Percentiles rank a stretch among this genome's conserved stretches.
Conservation (phyloP, 2,797 vertebrate genomes). For the Xenops minutus region DNA sequence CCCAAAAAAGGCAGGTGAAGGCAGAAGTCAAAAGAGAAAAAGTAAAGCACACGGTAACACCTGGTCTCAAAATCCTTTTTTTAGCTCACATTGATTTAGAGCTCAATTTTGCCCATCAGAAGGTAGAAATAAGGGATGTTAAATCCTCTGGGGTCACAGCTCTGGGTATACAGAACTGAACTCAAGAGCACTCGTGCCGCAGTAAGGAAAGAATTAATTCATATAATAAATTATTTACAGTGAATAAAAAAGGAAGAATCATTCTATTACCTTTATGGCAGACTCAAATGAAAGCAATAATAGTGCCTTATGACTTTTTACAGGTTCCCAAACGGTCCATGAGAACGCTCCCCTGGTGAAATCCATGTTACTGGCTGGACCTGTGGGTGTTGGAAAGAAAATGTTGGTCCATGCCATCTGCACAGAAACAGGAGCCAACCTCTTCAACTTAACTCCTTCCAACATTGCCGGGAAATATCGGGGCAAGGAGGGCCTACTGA, state of each 20-base stretch:
- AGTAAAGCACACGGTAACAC: neutral
- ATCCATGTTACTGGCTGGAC: slow-evolving; percentile 81
- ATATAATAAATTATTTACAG: neutral
- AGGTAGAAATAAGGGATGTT: neutral
- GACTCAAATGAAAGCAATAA: slow-evolving; percentile 37
- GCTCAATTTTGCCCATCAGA: neutral
- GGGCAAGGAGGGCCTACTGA: slow-evolving; percentile 72
- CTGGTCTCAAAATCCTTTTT: neutral
- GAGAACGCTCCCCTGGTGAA: slow-evolving; percentile 82
- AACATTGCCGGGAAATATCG: slow-evolving; percentile 81
- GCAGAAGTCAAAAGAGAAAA: neutral
- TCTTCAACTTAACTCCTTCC: slow-evolving; percentile 81
- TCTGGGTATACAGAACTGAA: neutral
- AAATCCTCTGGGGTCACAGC: neutral
- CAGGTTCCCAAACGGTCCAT: slow-evolving; percentile 83
- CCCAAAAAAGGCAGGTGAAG: neutral
- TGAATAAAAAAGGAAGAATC: neutral
- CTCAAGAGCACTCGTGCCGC: neutral
- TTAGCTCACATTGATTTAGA: neutral
- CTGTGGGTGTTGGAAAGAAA: slow-evolving; percentile 83
- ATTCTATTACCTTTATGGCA: neutral
- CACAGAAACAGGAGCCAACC: slow-evolving; percentile 86
- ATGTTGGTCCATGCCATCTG: slow-evolving; percentile 87
- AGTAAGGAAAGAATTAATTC: neutral
- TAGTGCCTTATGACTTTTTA: slow-evolving; percentile 4